A percentile compares a stretch with the other conserved stretches of the same genome.
These are phyloP conservation scores for Leptopilina syphax DNA, from an alignment of 2,888 invertebrate species.

Conservation along the genomic window DNA sequence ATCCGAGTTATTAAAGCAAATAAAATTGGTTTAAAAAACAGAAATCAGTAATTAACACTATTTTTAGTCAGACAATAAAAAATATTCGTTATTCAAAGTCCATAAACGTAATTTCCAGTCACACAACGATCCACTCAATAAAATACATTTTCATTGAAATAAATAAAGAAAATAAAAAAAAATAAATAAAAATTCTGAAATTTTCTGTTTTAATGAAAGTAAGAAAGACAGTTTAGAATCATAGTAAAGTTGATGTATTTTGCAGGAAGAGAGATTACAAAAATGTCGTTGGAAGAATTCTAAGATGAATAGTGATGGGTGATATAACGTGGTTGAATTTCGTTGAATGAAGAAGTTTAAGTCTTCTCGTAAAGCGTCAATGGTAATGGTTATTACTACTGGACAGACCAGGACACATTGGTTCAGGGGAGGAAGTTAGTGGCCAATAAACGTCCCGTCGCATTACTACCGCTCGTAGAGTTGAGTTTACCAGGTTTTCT, in stretches of 20 bases:
- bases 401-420: conserved; percentile 56
- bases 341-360: conserved; percentile 60
- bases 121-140: no score
- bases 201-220: no score
- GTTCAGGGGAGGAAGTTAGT: conserved; percentile 65
- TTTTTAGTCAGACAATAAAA: no score
- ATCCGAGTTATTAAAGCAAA: no score
- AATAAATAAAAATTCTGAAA: no score
- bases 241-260: not conserved
- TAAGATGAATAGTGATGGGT: conserved; percentile 27
- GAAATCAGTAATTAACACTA: no score
- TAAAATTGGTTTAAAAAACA: no score
- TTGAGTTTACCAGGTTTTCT: conserved; percentile 57
- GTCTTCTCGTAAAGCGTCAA: conserved; percentile 66
- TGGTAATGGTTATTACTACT: conserved; percentile 67
- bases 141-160: no score
- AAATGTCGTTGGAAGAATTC: not conserved
- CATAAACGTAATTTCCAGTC: no score
- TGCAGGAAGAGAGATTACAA: not conserved
- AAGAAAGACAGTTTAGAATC: no score
- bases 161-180: no score
- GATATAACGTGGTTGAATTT: conserved; percentile 20
- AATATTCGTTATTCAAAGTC: no score
- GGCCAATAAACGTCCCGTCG: conserved; percentile 67
- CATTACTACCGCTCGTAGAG: conserved; percentile 63